Evolutionary conservation across 2,797 vertebrate genomes (phyloP), one percentile per base, ranked within the genome.

Genomic region (Pygocentrus nattereri): DNA sequence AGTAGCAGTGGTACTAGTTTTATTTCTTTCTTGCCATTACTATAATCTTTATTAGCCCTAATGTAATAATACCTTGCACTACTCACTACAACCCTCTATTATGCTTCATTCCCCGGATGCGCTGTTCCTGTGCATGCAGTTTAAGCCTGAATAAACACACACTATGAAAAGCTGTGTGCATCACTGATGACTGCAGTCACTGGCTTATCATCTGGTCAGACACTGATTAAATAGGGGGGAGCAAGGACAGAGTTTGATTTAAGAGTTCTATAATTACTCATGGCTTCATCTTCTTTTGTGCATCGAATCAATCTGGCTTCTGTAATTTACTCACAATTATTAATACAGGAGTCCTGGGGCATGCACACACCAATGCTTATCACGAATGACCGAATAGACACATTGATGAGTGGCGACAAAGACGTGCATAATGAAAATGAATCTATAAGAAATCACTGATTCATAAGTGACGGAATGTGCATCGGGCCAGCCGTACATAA

Each of bases 241-340:
- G 18, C 34, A 49, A 56, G 47, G 47, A 71, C 58, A 67, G 67
- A 56, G 58, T 75, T 77, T 77, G 62, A 77, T 77, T 77, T 77
- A 77, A 77, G 62, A 68, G 62, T 77, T 77, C 47, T 65, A 30
- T 54, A 72, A 82, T 76, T 82, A 67, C 68, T 72, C 34, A 47
- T 25, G 68, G 74, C 68, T 74, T 78, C 64, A 62, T 82, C 15
- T 62, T 68, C 25, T 73, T 47, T 30, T 74, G 19, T 78, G 61
- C 30, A 74, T 74, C 11, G 18, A 68, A 78, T 82, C 72, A 73
- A 75, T 25, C 75, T 58, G 50, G 68, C 49, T 73, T 78, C 50
- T 59, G 69, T 74, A 68, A 67, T 82, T 82, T 82, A 78, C 61
- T 82, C 27, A 50, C 56, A 78, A 68, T 78, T 69, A 82, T 74